Evolutionary conservation across 2,797 vertebrate species (phyloP).

Genomic region (Amblyraja radiata): DNA sequence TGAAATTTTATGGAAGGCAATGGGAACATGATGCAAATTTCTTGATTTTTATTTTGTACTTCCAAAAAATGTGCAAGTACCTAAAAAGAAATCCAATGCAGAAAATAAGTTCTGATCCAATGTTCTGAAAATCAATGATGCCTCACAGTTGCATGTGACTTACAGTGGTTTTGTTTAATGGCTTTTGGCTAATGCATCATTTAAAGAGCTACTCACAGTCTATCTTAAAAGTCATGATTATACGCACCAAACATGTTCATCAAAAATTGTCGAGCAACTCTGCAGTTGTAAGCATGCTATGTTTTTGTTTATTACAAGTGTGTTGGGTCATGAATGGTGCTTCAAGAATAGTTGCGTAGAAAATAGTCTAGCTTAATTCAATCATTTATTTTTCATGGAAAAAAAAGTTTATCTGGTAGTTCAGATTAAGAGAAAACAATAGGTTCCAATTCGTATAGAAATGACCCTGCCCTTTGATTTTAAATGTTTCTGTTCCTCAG

Average conservation of each 20-base stretch:
- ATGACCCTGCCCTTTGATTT: not conserved
- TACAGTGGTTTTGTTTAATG: not conserved
- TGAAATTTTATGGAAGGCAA: not conserved
- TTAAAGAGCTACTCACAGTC: not conserved
- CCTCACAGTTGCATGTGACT: not conserved
- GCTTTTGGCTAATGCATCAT: not conserved
- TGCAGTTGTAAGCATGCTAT: not conserved
- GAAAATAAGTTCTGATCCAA: not conserved
- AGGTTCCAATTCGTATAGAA: not conserved
- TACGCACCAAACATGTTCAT: not conserved
- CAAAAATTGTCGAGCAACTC: not conserved
- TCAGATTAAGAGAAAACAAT: not conserved
- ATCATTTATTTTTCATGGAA: not conserved
- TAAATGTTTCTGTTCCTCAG: not conserved
- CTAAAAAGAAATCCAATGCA: not conserved
- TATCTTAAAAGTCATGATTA: not conserved
- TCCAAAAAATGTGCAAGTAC: not conserved
- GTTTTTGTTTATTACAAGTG: not conserved
- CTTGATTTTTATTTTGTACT: not conserved
- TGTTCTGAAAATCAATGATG: not conserved
- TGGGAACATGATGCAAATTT: not conserved
- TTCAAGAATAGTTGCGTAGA: no score
- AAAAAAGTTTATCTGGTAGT: not conserved
- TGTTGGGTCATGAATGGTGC: not conserved
- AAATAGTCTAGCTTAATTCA: not conserved